Percentiles rank a stretch among this genome's conserved stretches.
Evolutionary conservation across 2,888 invertebrate genomes (phyloP).

Genomic region (Volucella zonaria): DNA sequence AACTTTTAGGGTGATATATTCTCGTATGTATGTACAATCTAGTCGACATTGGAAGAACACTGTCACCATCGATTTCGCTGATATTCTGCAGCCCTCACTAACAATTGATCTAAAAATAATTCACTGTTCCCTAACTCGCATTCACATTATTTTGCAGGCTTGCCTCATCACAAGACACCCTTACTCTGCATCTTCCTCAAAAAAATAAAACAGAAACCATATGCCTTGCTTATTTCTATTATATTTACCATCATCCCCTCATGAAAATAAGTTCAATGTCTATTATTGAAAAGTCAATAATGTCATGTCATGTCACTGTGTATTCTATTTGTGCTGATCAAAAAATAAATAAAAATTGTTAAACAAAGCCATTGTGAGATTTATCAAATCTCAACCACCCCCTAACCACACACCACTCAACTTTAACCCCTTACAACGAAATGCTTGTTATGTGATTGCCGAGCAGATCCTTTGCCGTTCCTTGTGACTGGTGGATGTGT

Average conservation of each 20-base stretch:
- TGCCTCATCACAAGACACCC: no score
- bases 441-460: conserved; percentile 25
- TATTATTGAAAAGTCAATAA: conserved; percentile 62
- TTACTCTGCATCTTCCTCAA: no score
- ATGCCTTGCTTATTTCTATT: background rate
- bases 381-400: conserved; percentile 12
- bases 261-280: conserved; percentile 23
- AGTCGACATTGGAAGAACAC: no score
- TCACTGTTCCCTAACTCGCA: no score
- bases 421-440: conserved; percentile 24
- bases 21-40: no score
- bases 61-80: no score
- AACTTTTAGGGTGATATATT: no score
- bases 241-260: background rate
- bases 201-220: background rate
- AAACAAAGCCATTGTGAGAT: conserved; percentile 58
- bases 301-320: conserved; percentile 54
- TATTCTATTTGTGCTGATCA: conserved; percentile 16
- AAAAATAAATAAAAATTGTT: conserved; percentile 25
- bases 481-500: conserved; percentile 48
- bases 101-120: no score
- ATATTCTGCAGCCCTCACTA: no score
- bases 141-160: no score
- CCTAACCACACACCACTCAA: background rate
- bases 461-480: conserved; percentile 16